Evolutionary conservation across 53 echinoderm and acorn worm species (phyloP).

Genomic region (Actinopyga echinites): DNA sequence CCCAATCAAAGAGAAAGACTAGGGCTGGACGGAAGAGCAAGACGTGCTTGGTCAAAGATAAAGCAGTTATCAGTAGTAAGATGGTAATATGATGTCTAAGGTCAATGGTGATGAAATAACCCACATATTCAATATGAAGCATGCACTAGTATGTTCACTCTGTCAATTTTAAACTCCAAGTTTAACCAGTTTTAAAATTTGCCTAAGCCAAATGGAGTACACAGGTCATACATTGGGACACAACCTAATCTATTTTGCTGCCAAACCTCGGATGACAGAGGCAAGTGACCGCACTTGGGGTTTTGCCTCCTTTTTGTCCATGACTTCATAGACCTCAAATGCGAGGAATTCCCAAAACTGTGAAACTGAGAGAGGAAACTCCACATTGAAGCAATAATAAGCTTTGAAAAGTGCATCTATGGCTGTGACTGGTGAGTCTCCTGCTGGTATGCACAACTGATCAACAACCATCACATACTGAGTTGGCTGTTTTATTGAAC

Average conservation of each 20-base stretch:
- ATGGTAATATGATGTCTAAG: too few species aligned
- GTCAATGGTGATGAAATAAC: too few species aligned
- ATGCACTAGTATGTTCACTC: too few species aligned
- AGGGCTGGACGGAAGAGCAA: too few species aligned
- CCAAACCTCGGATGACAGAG: conserved; percentile 2
- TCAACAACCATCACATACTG: background rate
- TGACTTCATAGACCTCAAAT: conserved; percentile 1
- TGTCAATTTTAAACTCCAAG: too few species aligned
- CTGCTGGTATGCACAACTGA: background rate
- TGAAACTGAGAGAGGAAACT: background rate
- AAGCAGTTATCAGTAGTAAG: too few species aligned
- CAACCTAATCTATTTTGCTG: background rate
- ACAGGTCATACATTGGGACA: background rate
- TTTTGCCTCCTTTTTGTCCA: conserved; percentile 2
- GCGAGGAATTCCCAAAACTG: conserved; percentile 37
- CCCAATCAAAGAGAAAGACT: too few species aligned
- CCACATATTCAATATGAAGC: too few species aligned
- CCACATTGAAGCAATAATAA: conserved; percentile 20
- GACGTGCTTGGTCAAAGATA: too few species aligned
- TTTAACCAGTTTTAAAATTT: too few species aligned
- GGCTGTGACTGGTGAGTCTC: background rate
- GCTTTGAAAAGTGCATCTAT: conserved; percentile 7
- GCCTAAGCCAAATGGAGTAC: background rate
- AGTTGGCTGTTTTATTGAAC: background rate
- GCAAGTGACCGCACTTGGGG: conserved; percentile 12